These are phyloP conservation scores for Aldabrachelys gigantea DNA, from an alignment of 2,113 vertebrate genomes.

Conservation along the genomic window DNA sequence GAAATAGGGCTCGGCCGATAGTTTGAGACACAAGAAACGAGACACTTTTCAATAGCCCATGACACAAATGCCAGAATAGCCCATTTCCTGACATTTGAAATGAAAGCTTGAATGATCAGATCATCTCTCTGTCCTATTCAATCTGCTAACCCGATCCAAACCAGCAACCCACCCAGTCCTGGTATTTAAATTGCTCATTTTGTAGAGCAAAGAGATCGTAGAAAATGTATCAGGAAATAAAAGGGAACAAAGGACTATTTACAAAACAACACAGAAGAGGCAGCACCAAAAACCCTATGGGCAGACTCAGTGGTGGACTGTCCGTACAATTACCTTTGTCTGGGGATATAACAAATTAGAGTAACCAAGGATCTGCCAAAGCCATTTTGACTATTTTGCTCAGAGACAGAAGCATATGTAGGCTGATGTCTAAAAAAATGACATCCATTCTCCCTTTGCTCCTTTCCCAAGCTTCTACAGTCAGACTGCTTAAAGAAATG, in stretches of 20 bases:
- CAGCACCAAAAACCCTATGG: slow-evolving; percentile 30
- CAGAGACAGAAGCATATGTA: background rate
- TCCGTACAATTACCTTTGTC: slow-evolving; percentile 45
- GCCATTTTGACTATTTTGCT: background rate
- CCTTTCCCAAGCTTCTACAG: background rate
- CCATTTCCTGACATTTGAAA: background rate
- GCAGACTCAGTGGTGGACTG: slow-evolving; percentile 9
- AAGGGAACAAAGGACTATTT: slow-evolving; percentile 48
- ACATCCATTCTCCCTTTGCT: background rate
- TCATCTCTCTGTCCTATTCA: background rate
- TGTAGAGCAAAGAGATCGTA: background rate
- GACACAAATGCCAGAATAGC: background rate
- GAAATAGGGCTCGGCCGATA: background rate
- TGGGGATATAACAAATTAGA: slow-evolving; percentile 21
- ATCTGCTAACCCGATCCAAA: background rate
- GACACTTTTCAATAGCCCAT: background rate
- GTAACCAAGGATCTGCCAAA: background rate
- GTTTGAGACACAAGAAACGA: background rate
- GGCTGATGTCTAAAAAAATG: background rate
- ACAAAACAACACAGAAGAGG: slow-evolving; percentile 45
- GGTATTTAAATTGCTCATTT: background rate
- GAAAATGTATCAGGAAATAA: background rate
- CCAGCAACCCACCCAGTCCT: background rate
- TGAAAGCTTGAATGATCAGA: background rate
- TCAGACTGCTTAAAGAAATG: background rate